Percentiles rank a stretch among this genome's conserved stretches.
Evolutionary conservation across 2,113 vertebrate genomes (phyloP).

Genomic region (Elaphurus davidianus): DNA sequence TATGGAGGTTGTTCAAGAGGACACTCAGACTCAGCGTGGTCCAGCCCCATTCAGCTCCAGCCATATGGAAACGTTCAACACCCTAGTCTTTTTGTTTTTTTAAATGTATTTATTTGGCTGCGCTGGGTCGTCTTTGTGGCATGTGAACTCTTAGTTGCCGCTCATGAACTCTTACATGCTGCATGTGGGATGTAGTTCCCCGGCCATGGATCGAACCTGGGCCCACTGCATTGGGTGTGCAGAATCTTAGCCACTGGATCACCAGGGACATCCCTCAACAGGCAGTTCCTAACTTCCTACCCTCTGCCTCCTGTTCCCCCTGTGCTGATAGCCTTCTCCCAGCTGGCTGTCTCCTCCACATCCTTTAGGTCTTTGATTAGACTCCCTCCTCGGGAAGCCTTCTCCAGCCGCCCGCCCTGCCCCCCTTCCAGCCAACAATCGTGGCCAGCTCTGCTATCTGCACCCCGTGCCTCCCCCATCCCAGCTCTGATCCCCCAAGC

Average conservation of each 20-base stretch:
- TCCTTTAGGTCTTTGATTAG: background rate
- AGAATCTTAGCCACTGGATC: background rate
- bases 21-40: background rate
- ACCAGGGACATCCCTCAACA: background rate
- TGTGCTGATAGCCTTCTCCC: background rate
- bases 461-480: background rate
- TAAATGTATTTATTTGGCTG: background rate
- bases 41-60: background rate
- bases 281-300: background rate
- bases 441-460: rapidly evolving
- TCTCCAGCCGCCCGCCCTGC: background rate
- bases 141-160: background rate
- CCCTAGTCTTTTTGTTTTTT: background rate
- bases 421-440: rapidly evolving
- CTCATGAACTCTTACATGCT: background rate
- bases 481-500: background rate
- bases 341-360: background rate
- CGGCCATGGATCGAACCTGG: background rate
- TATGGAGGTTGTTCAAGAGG: background rate
- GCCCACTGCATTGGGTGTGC: background rate
- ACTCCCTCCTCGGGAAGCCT: background rate
- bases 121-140: rapidly evolving
- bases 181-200: background rate
- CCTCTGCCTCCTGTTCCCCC: background rate
- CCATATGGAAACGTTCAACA: background rate